phyloP scores from a whole-genome alignment of 2,797 vertebrate genomes.

The Parauchenoglanis ngamensis region DNA sequence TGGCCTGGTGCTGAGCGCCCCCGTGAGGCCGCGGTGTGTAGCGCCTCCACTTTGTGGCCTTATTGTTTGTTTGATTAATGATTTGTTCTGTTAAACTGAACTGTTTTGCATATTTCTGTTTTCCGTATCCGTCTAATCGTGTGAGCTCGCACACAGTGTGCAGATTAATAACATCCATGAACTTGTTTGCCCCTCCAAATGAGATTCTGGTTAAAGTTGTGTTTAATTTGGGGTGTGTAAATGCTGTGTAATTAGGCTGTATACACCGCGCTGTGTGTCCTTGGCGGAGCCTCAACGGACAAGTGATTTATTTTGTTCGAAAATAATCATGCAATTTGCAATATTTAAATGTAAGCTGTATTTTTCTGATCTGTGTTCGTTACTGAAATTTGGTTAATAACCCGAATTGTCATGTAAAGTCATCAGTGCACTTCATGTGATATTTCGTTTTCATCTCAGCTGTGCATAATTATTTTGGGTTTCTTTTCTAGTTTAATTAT shows the following conservation, averaged over 20 bases:
- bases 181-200: neutral
- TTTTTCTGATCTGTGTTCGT: neutral
- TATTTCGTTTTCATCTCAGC: neutral
- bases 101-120: neutral
- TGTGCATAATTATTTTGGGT: neutral
- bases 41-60: neutral
- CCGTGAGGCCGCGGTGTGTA: constrained; percentile 59
- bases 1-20: constrained; percentile 71
- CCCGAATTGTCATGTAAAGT: neutral
- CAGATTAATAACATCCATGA: neutral
- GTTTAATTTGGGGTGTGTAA: neutral
- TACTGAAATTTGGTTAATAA: neutral
- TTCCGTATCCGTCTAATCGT: neutral
- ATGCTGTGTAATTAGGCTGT: neutral
- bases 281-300: neutral
- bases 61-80: constrained; percentile 19
- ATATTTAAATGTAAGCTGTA: too few species aligned
- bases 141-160: neutral
- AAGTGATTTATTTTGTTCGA: neutral
- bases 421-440: neutral
- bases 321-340: neutral
- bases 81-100: constrained; percentile 16
- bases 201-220: neutral
- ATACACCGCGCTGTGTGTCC: neutral
- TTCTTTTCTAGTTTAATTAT: neutral